Evolutionary conservation across 2,113 vertebrate genomes (phyloP), one percentile per base, ranked within the genome.

Genomic region (Caranx melampygus): DNA sequence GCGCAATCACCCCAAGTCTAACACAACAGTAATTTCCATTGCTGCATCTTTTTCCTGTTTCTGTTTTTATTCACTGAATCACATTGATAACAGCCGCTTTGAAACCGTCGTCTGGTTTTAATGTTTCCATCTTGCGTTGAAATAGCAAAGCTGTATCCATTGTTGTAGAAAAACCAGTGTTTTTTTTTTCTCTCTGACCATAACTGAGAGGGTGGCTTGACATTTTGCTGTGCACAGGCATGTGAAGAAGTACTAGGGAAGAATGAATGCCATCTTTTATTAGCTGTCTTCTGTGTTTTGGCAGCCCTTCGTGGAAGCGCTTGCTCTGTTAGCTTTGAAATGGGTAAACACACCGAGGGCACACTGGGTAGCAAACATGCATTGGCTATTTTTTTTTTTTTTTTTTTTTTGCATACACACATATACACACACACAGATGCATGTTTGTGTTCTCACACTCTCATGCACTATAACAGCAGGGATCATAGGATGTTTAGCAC

Each of bases 211-310:
- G 71, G 73, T 72, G 75, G 62, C 44, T 67, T 86, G 85, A 89
- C 83, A 84, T 87, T 85, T 89, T 52, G 52, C 55, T 66, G 81
- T 52, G 67, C 40, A 64, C 81, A 76, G 69, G 78, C 84, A 89
- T 80, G 88, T 72, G 80, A 76, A 60, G 75, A 73, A 82, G 85
- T 44, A 45, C 71, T 55, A 71, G 72, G 59, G 55, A 64, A 77
- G 75, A 84, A 79, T 81, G 81, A 87, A 82, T 81, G 69, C 75
- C 65, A 66, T 86, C 79, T 81, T 90, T 89, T 85, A 88, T 86
- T 78, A 74, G 57, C 47, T 73, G 71, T 75, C 79, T 68, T 82
- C 70, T 72, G 59, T 77, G 68, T 69, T 84, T 82, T 86, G 79
- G 84, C 80, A 74, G 78, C 52, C 35, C 84, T 86, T 78, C 73